Evolutionary conservation across 1,140 invertebrate genomes (phyloP).

Genomic region (Anastrepha obliqua): DNA sequence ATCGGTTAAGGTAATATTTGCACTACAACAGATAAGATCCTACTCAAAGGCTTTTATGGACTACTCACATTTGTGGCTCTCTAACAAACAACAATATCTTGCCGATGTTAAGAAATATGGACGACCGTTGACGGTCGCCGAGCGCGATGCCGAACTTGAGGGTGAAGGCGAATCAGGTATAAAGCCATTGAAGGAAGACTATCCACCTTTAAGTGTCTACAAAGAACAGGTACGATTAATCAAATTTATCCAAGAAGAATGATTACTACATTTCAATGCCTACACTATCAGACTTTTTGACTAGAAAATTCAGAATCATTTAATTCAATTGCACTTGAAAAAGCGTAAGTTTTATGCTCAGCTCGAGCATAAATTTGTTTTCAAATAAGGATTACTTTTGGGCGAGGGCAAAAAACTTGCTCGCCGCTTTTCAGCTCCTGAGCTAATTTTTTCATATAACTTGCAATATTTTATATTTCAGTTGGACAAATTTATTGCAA

Average conservation of each 20-base stretch:
- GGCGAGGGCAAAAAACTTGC: no score
- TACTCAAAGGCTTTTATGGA: constrained; percentile 64
- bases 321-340: no score
- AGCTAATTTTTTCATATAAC: background rate
- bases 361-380: no score
- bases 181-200: constrained; percentile 60
- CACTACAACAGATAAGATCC: constrained; percentile 61
- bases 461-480: background rate
- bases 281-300: no score
- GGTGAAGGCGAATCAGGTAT: constrained; percentile 62
- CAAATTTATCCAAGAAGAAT: no score
- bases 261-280: no score
- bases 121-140: constrained; percentile 77
- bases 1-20: constrained; percentile 62
- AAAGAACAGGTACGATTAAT: constrained; percentile 61
- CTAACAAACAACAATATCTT: constrained; percentile 79
- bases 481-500: constrained; percentile 66
- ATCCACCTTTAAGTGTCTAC: constrained; percentile 63
- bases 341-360: no score
- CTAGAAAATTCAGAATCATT: no score
- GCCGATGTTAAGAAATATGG: constrained; percentile 81
- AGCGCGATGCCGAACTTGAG: constrained; percentile 73
- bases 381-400: no score
- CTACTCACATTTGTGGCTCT: constrained; percentile 81
- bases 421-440: no score